Evolutionary conservation across 2,888 invertebrate genomes (phyloP).

Genomic region (Brenthis ino): DNA sequence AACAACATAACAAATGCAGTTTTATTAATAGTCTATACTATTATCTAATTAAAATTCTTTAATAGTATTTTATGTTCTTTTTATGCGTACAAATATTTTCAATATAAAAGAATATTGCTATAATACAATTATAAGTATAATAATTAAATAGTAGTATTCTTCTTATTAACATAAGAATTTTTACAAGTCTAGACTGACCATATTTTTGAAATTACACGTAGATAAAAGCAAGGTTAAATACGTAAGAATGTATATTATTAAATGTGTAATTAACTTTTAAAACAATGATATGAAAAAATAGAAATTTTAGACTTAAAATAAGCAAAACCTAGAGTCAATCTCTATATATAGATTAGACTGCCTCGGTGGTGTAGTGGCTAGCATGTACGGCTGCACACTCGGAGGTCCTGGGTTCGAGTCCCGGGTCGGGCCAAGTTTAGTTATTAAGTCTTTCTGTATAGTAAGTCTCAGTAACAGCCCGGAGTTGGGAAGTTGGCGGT

Average conservation of each 20-base stretch:
- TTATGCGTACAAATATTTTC: background rate
- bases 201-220: background rate
- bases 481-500: too few relatives aligned
- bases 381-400: too few relatives aligned
- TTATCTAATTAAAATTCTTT: slow-evolving; percentile 2
- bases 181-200: background rate
- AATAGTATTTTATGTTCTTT: background rate
- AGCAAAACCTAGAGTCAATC: too few relatives aligned
- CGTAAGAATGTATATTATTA: background rate
- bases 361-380: too few relatives aligned
- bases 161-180: slow-evolving; percentile 1
- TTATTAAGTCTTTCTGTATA: too few relatives aligned
- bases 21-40: background rate
- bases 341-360: too few relatives aligned
- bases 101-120: background rate
- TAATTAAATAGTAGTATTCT: too few relatives aligned
- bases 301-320: too few relatives aligned
- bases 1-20: background rate
- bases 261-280: background rate
- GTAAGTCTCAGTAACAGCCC: too few relatives aligned
- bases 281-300: too few relatives aligned
- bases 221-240: background rate
- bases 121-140: slow-evolving; percentile 5
- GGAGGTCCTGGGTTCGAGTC: too few relatives aligned
- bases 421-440: too few relatives aligned